Evolutionary conservation across 2,797 vertebrate species (phyloP).

Genomic region (Alectoris magna): DNA sequence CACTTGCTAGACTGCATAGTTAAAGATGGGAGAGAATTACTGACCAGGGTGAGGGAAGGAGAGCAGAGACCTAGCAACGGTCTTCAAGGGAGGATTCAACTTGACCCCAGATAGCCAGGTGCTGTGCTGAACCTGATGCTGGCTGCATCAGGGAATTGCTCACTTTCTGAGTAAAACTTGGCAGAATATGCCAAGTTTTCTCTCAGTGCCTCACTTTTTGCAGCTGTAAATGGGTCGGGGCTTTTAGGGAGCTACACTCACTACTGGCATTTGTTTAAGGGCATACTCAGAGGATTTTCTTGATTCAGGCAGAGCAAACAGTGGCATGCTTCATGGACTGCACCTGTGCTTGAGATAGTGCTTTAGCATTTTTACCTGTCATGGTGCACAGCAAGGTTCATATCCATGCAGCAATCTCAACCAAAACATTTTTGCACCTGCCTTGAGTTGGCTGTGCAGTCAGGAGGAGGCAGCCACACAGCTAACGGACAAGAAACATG

Average conservation of each 20-base stretch:
- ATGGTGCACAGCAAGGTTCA: rapidly evolving
- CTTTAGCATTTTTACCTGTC: not conserved
- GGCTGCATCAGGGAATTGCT: not conserved
- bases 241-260: not conserved
- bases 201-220: not conserved
- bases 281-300: not conserved
- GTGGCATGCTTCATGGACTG: not conserved
- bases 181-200: not conserved
- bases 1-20: not conserved
- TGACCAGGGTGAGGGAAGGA: not conserved
- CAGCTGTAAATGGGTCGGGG: not conserved
- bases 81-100: not conserved
- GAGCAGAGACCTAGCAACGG: not conserved
- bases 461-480: not conserved
- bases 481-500: not conserved
- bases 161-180: not conserved
- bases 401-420: not conserved
- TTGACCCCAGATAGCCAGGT: not conserved
- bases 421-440: not conserved
- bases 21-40: not conserved
- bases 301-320: not conserved
- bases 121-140: not conserved
- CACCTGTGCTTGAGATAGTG: not conserved
- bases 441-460: not conserved
- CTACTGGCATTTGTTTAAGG: not conserved